A percentile compares a stretch with the other conserved stretches of the same genome.
Conservation (phyloP, 1,140 invertebrate genomes). For the Trigoniulus corallinus region DNA sequence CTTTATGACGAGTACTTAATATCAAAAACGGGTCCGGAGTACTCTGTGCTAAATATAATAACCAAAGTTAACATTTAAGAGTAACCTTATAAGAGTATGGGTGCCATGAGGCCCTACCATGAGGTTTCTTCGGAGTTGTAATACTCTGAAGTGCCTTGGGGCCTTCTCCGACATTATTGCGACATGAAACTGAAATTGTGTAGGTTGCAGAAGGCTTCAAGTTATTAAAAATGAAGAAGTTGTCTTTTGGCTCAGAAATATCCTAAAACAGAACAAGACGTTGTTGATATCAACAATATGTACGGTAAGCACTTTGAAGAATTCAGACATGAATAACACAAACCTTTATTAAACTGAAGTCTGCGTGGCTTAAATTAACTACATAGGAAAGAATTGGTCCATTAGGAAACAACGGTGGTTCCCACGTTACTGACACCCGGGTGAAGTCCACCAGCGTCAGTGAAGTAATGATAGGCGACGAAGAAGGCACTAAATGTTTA, state of each 20-base stretch:
- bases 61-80: too few species aligned
- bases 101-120: too few species aligned
- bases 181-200: conserved; percentile 53
- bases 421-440: conserved; percentile 70
- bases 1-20: too few species aligned
- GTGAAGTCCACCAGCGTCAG: conserved; percentile 63
- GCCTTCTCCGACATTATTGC: conserved; percentile 62
- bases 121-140: too few species aligned
- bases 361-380: conserved; percentile 35
- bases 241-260: conserved; percentile 45
- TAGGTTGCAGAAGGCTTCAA: conserved; percentile 56
- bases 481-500: conserved; percentile 16
- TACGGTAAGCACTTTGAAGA: background rate
- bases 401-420: conserved; percentile 66
- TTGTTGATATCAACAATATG: background rate
- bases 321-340: background rate
- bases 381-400: conserved; percentile 72
- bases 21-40: too few species aligned
- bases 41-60: too few species aligned
- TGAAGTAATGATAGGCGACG: conserved; percentile 38
- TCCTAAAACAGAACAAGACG: conserved; percentile 33
- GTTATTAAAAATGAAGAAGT: conserved; percentile 60
- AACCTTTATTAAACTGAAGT: conserved; percentile 16
- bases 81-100: too few species aligned
- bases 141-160: conserved; percentile 42